A percentile compares a stretch with the other conserved stretches of the same genome.
These are phyloP conservation scores for Ichneumoninae sp. DNA, from an alignment of 2,888 invertebrate genomes.

Conservation along the genomic window DNA sequence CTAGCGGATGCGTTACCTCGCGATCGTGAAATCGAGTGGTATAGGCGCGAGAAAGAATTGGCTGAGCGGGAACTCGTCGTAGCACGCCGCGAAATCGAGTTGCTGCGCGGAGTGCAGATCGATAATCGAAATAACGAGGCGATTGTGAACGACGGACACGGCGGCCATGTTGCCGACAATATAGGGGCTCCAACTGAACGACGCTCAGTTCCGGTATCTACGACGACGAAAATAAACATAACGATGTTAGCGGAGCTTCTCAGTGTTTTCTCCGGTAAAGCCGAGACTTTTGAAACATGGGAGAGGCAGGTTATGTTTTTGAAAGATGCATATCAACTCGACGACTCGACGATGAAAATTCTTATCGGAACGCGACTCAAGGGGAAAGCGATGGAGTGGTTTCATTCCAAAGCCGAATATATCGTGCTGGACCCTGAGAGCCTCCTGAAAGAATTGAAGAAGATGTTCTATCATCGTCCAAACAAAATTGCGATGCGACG, in stretches of 20 bases:
- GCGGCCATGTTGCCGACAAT: background rate
- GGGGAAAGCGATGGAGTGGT: conserved; percentile 37
- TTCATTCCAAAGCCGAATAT: conserved; percentile 39
- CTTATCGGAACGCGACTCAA: conserved; percentile 38
- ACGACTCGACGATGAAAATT: conserved; percentile 30
- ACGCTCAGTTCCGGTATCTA: background rate
- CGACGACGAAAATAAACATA: conserved; percentile 34
- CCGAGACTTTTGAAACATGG: conserved; percentile 46
- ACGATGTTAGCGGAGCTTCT: conserved; percentile 31
- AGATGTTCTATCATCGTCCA: conserved; percentile 40
- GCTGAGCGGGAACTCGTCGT: conserved; percentile 24
- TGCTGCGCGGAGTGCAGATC: background rate
- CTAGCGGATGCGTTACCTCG: background rate
- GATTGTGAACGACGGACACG: background rate
- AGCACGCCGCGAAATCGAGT: conserved; percentile 22
- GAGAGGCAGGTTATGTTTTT: conserved; percentile 39
- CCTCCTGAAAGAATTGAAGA: conserved; percentile 3
- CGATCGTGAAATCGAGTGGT: background rate
- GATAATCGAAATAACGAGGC: background rate
- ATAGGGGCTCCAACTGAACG: background rate
- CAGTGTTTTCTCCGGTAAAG: conserved; percentile 16
- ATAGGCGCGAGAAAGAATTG: conserved; percentile 1
- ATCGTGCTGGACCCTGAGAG: background rate
- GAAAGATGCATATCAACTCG: conserved; percentile 20
- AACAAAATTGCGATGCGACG: conserved; percentile 35